Percentiles rank a stretch among this genome's conserved stretches.
phyloP scores from a whole-genome alignment of 2,888 invertebrate species.

The Habrosyne pyritoides region DNA sequence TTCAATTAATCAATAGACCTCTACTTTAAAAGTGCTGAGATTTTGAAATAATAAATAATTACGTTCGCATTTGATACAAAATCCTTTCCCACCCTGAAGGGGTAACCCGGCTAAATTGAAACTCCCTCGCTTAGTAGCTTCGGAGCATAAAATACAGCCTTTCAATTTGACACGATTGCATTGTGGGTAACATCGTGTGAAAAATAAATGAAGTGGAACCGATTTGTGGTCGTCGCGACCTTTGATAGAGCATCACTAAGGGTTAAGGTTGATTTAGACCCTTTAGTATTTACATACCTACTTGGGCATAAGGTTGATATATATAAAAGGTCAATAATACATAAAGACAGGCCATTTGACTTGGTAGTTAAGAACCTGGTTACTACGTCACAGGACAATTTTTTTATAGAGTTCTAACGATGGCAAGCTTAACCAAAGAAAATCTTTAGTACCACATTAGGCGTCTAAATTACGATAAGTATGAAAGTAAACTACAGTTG shows the following conservation, averaged over 20 bases:
- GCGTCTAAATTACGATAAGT: too few relatives aligned
- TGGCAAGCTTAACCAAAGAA: too few relatives aligned
- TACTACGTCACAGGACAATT: too few relatives aligned
- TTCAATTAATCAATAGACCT: not conserved
- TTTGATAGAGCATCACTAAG: slow-evolving; percentile 13
- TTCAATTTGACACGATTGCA: slow-evolving; percentile 12
- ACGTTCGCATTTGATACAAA: not conserved
- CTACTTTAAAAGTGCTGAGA: not conserved
- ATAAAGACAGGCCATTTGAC: not conserved
- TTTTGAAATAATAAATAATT: not conserved
- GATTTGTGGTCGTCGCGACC: slow-evolving; percentile 23
- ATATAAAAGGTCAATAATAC: too few relatives aligned
- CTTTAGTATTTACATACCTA: slow-evolving; percentile 19
- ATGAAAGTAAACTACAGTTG: too few relatives aligned
- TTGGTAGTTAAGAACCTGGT: too few relatives aligned
- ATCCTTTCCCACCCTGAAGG: not conserved
- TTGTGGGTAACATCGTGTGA: slow-evolving; percentile 27
- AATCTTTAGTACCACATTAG: too few relatives aligned
- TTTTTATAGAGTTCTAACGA: too few relatives aligned
- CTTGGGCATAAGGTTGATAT: slow-evolving; percentile 9
- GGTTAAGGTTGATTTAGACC: slow-evolving; percentile 5
- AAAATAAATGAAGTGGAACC: slow-evolving; percentile 28
- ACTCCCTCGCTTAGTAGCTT: not conserved
- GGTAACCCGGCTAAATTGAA: not conserved
- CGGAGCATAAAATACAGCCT: not conserved